Percentiles rank a stretch among this genome's conserved stretches.
These are phyloP conservation scores for Chrysolina oricalcia DNA, from an alignment of 2,888 invertebrate species.

Conservation along the genomic window DNA sequence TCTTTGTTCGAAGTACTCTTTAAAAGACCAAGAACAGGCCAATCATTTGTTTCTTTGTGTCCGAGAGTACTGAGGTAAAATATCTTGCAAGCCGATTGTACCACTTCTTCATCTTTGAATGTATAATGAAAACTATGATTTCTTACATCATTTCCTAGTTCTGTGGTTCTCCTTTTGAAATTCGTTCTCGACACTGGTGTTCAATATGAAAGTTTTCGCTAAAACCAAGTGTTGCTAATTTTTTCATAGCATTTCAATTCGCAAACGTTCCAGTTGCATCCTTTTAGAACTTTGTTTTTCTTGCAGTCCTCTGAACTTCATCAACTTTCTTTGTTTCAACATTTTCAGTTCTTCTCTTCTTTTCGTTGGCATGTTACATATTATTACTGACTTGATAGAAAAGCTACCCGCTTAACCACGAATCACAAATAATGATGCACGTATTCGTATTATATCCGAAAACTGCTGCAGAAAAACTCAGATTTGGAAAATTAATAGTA, in stretches of 20 bases:
- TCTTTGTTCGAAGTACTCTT: slow-evolving; percentile 10
- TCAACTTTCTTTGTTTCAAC: slow-evolving; percentile 18
- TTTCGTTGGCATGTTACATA: too few relatives aligned
- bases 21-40: slow-evolving; percentile 4
- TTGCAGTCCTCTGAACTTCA: background rate
- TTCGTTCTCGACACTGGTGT: slow-evolving; percentile 4
- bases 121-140: background rate
- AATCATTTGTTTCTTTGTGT: slow-evolving; percentile 9
- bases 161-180: background rate
- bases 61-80: background rate
- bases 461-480: too few relatives aligned
- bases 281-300: background rate
- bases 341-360: slow-evolving; percentile 13
- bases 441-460: too few relatives aligned
- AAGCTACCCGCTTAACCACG: too few relatives aligned
- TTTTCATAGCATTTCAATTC: background rate
- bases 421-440: too few relatives aligned
- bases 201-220: slow-evolving; percentile 1
- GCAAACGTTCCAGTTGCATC: background rate
- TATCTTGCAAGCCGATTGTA: background rate
- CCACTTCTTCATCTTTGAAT: background rate
- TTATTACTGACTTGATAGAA: too few relatives aligned
- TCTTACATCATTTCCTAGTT: background rate
- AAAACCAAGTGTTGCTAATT: background rate
- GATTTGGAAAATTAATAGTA: too few relatives aligned